Evolutionary conservation across 2,113 vertebrate species (phyloP).

Genomic region (Aptenodytes patagonicus): DNA sequence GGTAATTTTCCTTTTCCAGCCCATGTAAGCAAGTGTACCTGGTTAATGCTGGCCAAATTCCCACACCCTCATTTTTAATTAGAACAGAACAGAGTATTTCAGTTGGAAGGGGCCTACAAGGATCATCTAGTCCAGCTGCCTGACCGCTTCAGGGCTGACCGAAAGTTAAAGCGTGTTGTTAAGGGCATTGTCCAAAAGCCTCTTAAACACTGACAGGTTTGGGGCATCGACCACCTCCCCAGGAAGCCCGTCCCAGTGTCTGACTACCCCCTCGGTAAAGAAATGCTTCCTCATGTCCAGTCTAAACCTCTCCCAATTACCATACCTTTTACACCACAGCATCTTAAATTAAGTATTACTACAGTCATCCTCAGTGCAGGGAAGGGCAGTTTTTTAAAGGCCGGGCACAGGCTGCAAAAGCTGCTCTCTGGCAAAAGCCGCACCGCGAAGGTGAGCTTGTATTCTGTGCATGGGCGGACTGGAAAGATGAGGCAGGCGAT

Average conservation of each 20-base stretch:
- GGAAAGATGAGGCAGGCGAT: too few species aligned
- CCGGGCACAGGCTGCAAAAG: neutral
- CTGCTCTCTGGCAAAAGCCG: neutral
- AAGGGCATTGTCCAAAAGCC: neutral
- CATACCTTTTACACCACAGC: neutral
- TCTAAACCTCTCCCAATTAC: too few species aligned
- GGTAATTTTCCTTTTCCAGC: neutral
- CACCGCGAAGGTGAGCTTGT: neutral
- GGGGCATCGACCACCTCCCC: too few species aligned
- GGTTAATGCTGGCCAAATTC: neutral
- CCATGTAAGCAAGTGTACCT: too few species aligned
- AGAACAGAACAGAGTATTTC: neutral
- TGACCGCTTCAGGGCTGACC: neutral
- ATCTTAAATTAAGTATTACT: too few species aligned
- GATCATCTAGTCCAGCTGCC: neutral
- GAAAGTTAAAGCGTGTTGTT: neutral
- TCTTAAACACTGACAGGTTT: neutral
- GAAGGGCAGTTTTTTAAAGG: neutral
- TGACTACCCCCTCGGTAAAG: fast-evolving
- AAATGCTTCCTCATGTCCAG: neutral
- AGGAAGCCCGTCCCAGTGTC: neutral
- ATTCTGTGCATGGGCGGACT: fast-evolving
- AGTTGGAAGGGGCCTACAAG: too few species aligned
- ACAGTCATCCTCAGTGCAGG: neutral
- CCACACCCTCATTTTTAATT: neutral